Conservation (phyloP, 2,113 vertebrate genomes). For the Gopherus evgoodei region DNA sequence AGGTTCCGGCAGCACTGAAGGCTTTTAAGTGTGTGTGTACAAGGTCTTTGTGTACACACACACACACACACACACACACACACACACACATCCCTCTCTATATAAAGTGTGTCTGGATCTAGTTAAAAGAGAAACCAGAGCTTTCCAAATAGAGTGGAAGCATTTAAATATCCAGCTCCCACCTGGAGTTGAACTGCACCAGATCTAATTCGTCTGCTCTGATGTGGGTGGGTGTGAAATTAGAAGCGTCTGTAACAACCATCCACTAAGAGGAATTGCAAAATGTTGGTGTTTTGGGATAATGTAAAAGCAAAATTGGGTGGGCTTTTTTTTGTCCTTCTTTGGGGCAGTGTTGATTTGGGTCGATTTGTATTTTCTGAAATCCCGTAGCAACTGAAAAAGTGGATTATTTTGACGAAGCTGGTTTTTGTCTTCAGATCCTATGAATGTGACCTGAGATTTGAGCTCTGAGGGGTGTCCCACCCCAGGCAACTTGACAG, state of each 20-base stretch:
- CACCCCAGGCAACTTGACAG: not conserved
- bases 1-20: not conserved
- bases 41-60: too few species aligned
- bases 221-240: not conserved
- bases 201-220: not conserved
- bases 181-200: not conserved
- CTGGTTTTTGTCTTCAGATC: not conserved
- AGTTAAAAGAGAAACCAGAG: not conserved
- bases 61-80: not conserved
- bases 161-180: not conserved
- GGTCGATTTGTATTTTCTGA: not conserved
- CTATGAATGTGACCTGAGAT: not conserved
- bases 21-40: not conserved
- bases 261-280: not conserved
- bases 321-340: not conserved
- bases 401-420: not conserved
- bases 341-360: not conserved
- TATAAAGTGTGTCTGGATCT: not conserved
- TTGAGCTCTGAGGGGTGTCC: not conserved
- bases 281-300: not conserved
- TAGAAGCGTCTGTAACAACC: not conserved
- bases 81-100: not conserved
- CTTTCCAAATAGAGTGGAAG: not conserved
- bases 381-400: not conserved
- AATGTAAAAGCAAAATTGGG: not conserved